phyloP scores from a whole-genome alignment of 1,140 invertebrate genomes.

The Pachyrhynchus sulphureomaculatus region DNA sequence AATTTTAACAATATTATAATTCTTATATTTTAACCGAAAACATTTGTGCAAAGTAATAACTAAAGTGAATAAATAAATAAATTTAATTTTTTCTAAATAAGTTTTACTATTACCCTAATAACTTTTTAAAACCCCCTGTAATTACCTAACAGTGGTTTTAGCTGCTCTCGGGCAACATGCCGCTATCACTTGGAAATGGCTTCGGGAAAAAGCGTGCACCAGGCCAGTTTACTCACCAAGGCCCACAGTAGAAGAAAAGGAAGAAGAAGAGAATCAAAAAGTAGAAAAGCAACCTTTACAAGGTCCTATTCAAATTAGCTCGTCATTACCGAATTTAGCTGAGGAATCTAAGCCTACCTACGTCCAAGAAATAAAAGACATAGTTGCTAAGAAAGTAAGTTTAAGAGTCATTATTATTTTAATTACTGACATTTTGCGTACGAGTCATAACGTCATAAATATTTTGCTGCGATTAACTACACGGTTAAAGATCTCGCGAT shows the following conservation, averaged over 20 bases:
- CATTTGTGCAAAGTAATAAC: too few species aligned
- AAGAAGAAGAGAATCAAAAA: constrained; percentile 55
- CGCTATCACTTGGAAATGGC: constrained; percentile 68
- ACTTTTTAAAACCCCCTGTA: too few species aligned
- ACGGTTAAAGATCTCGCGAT: too few species aligned
- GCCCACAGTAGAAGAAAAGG: constrained; percentile 52
- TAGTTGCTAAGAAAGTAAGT: constrained; percentile 62
- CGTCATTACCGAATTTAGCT: constrained; percentile 71
- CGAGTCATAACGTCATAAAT: too few species aligned
- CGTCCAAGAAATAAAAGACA: constrained; percentile 70
- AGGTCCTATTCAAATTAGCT: constrained; percentile 69
- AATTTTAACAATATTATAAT: too few species aligned
- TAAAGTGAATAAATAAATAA: too few species aligned
- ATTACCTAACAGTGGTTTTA: constrained; percentile 58
- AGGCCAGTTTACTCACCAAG: constrained; percentile 49
- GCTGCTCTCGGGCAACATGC: constrained; percentile 71
- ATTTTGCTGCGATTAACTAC: too few species aligned
- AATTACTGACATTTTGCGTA: too few species aligned
- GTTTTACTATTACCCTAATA: too few species aligned
- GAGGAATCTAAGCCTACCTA: constrained; percentile 70
- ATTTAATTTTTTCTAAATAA: too few species aligned
- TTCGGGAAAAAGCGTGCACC: constrained; percentile 57
- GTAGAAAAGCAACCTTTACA: constrained; percentile 50
- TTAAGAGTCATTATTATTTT: too few species aligned
- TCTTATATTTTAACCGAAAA: too few species aligned